phyloP scores from a whole-genome alignment of 1,140 invertebrate genomes.

The Agraylea sexmaculata region DNA sequence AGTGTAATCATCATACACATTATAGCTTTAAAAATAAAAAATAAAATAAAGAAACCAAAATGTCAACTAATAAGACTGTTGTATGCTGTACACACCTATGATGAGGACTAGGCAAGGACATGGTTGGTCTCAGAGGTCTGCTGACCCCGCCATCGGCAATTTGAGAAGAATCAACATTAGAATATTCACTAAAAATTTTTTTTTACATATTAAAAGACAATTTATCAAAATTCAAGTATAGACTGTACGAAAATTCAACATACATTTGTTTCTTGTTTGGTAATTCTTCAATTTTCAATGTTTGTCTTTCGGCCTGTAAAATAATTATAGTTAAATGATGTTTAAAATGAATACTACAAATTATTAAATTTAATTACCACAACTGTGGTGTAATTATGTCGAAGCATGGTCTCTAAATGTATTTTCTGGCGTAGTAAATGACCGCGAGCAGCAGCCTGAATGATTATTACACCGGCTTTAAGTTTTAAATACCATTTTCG shows the following conservation, averaged over 20 bases:
- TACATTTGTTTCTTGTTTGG: neutral
- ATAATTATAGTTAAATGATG: too few species aligned
- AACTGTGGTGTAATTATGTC: conserved; percentile 6
- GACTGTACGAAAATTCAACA: neutral
- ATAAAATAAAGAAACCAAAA: conserved; percentile 2
- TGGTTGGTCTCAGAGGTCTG: conserved; percentile 31
- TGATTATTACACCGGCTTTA: conserved; percentile 42
- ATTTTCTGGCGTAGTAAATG: conserved; percentile 32
- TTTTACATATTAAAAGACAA: too few species aligned
- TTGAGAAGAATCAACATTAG: too few species aligned
- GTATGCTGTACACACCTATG: conserved; percentile 18
- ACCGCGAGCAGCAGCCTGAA: conserved; percentile 64
- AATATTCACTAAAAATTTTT: too few species aligned
- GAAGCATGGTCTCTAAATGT: conserved; percentile 16
- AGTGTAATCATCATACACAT: conserved; percentile 31
- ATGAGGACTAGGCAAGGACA: conserved; percentile 35
- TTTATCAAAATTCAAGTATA: too few species aligned
- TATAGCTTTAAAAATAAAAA: conserved; percentile 8
- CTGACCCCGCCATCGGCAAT: conserved; percentile 30
- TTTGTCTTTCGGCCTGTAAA: too few species aligned
- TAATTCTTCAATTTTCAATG: conserved; percentile 1
- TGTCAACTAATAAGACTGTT: conserved; percentile 1
- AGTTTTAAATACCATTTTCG: conserved; percentile 56
- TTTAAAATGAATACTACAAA: neutral
- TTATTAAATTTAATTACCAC: neutral